Base-by-base conservation (phyloP, 2,113 vertebrate genomes). In the Stomatorhinus ivindoensis region DNA sequence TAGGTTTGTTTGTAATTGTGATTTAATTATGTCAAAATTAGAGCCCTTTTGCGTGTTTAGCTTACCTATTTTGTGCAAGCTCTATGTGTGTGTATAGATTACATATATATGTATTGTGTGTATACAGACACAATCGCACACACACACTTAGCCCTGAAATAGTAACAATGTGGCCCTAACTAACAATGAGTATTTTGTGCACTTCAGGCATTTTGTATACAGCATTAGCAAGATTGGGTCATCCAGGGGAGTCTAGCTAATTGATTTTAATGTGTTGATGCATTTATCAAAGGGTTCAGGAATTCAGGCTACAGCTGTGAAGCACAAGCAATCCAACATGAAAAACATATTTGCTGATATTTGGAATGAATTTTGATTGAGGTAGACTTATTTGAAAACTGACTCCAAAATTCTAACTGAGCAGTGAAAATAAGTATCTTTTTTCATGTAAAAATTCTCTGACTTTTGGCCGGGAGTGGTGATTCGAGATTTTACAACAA, bases 221-320 rank as follows among this genome's bases (percentile, higher is more conserved):
- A 44, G 53, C 24, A 44, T 61, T 17, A 84, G 80, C 53, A 89
- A 65, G 76, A 35, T 6, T 4, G 24, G 88, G 42, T 89, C 88
- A 84, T 58, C 44, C 21, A 13, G 9, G 31, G 19, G 35, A 87
- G 35, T 73, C 21, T 65, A 88, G 21, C 88, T 89, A 76, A 89
- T 55, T 82, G 73, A 89, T 83, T 46, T 65, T 19, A 89, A 73
- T 9, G 53, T 53, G 69, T 82, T 55, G 73, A 83, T 76, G 80
- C 73, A 88, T 80, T 88, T 82, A n/a, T 89, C 76, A 85, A 84
- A 89, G 53, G 80, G 50, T 4, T 21, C 35, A 3, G 55, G n/a
- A 46, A 15, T 58, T 19, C 35, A 10, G 58, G 8, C 50, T 19
- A 11, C 39, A 84, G 47, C 88, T 46, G 55, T 76, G 24, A 84